These are phyloP conservation scores for Protobothrops flavoviridis DNA, from an alignment of 2,113 vertebrate genomes.

Conservation along the genomic window DNA sequence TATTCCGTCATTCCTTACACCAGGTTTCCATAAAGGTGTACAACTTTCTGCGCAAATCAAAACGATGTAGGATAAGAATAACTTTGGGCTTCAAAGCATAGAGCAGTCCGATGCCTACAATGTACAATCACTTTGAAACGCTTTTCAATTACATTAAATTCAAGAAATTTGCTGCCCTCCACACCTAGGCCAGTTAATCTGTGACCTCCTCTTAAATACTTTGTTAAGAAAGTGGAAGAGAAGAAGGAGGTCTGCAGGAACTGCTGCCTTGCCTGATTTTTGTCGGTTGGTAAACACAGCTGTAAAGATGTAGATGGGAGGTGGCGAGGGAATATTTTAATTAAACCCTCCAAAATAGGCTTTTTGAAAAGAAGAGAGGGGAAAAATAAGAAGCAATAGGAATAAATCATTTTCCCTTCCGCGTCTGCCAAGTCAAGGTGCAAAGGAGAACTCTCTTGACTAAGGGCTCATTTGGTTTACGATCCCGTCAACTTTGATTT, in stretches of 20 bases:
- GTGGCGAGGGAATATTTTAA: background rate
- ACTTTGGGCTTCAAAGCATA: background rate
- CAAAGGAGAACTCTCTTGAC: constrained; percentile 35
- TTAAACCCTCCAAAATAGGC: constrained; percentile 5
- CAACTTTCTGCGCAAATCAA: background rate
- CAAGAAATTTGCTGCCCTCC: background rate
- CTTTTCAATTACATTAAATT: background rate
- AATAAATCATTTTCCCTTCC: background rate
- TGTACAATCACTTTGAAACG: background rate
- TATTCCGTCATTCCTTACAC: background rate
- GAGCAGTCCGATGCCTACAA: background rate
- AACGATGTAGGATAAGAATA: background rate
- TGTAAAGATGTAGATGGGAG: background rate
- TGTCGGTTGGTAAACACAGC: background rate
- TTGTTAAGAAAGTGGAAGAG: constrained; percentile 12
- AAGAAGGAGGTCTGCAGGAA: constrained; percentile 40
- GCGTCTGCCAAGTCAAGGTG: constrained; percentile 47
- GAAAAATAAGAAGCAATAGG: rapidly evolving
- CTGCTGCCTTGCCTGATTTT: background rate
- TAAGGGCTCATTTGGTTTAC: constrained; percentile 49
- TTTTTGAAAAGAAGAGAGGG: background rate
- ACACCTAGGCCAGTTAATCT: constrained; percentile 2
- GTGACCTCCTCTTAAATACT: background rate
- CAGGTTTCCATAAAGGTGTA: background rate
- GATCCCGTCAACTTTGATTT: constrained; percentile 46